Percentiles rank a stretch among this genome's conserved stretches.
Conservation (phyloP, 30 jellyfish, hydroid and myxozoan species). For the Hydractinia echinata region DNA sequence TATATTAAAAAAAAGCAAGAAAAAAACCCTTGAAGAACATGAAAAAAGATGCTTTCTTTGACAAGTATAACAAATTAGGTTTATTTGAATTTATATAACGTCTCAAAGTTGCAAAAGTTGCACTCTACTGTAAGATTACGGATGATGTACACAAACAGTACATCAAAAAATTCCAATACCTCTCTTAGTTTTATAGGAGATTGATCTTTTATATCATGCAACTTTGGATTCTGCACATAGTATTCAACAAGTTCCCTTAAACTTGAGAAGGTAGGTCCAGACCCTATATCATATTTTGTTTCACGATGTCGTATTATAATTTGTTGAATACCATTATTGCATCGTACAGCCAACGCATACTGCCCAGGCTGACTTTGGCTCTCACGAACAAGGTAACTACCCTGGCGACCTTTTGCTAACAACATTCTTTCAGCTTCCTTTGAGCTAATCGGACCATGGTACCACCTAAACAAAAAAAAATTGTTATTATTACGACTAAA, state of each 20-base stretch:
- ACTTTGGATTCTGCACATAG: slow-evolving; percentile 67
- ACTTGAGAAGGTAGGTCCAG: slow-evolving; percentile 64
- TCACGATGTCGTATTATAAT: slow-evolving; percentile 46
- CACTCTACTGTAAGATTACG: neutral
- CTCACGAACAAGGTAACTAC: slow-evolving; percentile 87
- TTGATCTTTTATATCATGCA: slow-evolving; percentile 64
- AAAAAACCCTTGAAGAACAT: too few relatives aligned
- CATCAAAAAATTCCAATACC: slow-evolving; percentile 23
- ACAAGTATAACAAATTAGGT: neutral
- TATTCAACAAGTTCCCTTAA: slow-evolving; percentile 43
- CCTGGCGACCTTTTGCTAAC: slow-evolving; percentile 77
- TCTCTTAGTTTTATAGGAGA: slow-evolving; percentile 56
- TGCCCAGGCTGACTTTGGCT: slow-evolving; percentile 98
- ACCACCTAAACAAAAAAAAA: slow-evolving; percentile 71
- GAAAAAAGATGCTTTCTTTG: neutral
- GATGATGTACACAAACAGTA: neutral
- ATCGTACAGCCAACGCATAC: slow-evolving; percentile 73
- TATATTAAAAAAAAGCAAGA: too few relatives aligned
- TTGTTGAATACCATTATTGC: slow-evolving; percentile 71
- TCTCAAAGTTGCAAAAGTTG: too few relatives aligned
- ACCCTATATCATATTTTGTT: slow-evolving; percentile 73
- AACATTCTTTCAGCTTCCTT: slow-evolving; percentile 70
- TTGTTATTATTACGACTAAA: too few relatives aligned
- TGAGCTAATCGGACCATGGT: slow-evolving; percentile 79
- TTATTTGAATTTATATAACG: too few relatives aligned